These are phyloP conservation scores for Sarcophilus harrisii DNA, from an alignment of 2,797 vertebrate genomes.

Conservation along the genomic window DNA sequence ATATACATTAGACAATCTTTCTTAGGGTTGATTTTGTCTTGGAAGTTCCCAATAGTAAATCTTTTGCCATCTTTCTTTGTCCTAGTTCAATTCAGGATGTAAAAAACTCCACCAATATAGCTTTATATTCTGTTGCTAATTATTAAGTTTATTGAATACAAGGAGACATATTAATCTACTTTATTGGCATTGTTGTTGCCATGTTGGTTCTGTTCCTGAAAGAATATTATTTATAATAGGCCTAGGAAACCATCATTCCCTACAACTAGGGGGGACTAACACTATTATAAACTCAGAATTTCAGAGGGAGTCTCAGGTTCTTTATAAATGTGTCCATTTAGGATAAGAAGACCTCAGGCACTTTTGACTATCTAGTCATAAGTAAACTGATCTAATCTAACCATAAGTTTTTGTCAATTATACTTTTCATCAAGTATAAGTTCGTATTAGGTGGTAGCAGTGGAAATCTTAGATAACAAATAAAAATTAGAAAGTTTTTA, in stretches of 20 bases:
- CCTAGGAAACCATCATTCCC: not conserved
- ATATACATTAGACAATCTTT: slow-evolving; percentile 2
- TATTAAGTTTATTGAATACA: not conserved
- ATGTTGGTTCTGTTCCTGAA: not conserved
- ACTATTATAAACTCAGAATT: not conserved
- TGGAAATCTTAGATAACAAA: slow-evolving; percentile 28
- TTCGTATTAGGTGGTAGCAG: slow-evolving; percentile 22
- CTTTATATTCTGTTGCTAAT: not conserved
- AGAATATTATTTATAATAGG: not conserved
- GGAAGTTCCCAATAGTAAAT: not conserved
- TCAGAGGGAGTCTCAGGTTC: not conserved
- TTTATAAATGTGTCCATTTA: not conserved
- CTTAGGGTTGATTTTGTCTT: not conserved
- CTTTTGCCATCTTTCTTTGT: not conserved
- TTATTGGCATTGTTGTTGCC: not conserved
- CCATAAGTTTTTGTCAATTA: not conserved
- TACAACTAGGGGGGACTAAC: not conserved
- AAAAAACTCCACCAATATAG: not conserved
- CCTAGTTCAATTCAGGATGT: not conserved
- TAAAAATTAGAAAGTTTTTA: slow-evolving; percentile 15
- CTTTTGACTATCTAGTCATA: not conserved
- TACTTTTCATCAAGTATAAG: slow-evolving; percentile 13
- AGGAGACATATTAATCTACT: not conserved
- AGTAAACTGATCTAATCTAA: not conserved
- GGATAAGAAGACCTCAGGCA: not conserved